phyloP scores from a whole-genome alignment of 2,113 vertebrate species.

The Myrmecobius fasciatus region DNA sequence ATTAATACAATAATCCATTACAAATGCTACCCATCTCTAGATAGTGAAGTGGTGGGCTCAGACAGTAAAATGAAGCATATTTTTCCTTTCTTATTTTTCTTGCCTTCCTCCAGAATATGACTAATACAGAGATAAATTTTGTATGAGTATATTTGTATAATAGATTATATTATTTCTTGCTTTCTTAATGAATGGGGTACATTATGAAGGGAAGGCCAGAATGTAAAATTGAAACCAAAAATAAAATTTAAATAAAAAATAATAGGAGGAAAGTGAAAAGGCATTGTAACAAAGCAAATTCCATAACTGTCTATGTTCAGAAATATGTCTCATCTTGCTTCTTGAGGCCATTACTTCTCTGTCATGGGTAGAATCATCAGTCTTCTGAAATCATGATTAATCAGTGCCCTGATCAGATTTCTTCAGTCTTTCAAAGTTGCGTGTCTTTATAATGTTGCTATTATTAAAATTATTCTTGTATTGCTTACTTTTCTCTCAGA shows the following conservation, averaged over 20 bases:
- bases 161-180: neutral
- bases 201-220: neutral
- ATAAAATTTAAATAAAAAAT: neutral
- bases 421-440: neutral
- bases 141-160: neutral
- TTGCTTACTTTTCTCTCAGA: neutral
- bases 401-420: neutral
- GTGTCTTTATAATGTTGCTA: neutral
- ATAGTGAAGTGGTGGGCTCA: neutral
- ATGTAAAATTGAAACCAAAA: neutral
- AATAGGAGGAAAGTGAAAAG: neutral
- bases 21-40: neutral
- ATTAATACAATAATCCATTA: neutral
- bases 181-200: neutral
- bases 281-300: neutral
- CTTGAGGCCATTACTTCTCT: neutral
- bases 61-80: neutral
- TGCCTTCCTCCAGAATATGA: neutral
- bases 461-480: neutral
- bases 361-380: neutral
- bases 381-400: neutral
- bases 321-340: neutral
- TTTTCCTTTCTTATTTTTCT: neutral
- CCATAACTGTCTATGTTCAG: neutral
- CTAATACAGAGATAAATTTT: neutral